Evolutionary conservation across 2,888 invertebrate species (phyloP), one percentile per base, ranked within the genome.

Genomic region (Lathronympha strigana): DNA sequence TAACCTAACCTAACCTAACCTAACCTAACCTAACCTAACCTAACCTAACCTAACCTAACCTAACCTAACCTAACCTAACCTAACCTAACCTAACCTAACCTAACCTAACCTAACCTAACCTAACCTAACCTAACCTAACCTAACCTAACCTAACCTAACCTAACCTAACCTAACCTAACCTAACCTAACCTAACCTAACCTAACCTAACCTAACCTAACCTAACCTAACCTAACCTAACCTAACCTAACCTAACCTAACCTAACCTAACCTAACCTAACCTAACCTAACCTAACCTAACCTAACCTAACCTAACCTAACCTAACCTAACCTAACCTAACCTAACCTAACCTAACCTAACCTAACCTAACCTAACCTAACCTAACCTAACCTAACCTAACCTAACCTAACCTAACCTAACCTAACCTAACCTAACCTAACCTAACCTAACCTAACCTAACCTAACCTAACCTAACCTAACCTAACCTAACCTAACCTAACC

Each of bases 221-320:
- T 66, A 67, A 67, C 67, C 68, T 69, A 69, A 69, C 69, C 69
- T 31, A 31, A 69, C 69, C 66, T 69, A 67, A 67, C 67, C 67
- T 55, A 62, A 69, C 69, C 51, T 49, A 43, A 31, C 63, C 64
- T 62, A 67, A 67, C 67, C 68, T 67, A 69, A 69, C 69, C 67
- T 67, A 69, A 67, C 69, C 67, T 66, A 67, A 69, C 69, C 67
- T 67, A 69, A 69, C 69, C 68, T 67, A 68, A 68, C 66, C 67
- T 67, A 67, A 68, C 66, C 63, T 66, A 68, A 70, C 67, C 68
- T 67, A 60, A 64, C 66, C 63, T 66, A 58, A 58, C 66, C 66
- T 66, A 61, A 61, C 66, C 66, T 66, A 61, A 55, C 66, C 55
- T 49, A 49, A 40, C 43, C 40, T 51, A 40, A 40, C 40, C 50